These are phyloP conservation scores for Catharus bicknelli DNA, from an alignment of 2,113 vertebrate species.

Conservation along the genomic window DNA sequence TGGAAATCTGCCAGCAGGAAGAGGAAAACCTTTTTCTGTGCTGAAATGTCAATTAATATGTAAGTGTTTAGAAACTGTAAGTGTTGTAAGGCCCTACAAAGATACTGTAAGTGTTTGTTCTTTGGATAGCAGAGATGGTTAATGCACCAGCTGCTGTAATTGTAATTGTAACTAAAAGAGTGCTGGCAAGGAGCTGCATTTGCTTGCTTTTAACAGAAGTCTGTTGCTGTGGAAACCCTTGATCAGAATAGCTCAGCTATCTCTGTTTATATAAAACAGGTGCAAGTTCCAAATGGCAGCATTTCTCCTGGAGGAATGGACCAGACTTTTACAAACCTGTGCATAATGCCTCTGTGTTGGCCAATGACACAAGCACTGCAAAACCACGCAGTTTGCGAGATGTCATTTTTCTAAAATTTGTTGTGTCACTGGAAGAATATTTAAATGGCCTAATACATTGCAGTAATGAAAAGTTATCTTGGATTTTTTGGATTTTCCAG, in stretches of 20 bases:
- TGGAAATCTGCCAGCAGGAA: not conserved
- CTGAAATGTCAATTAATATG: not conserved
- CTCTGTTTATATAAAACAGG: not conserved
- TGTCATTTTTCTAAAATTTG: not conserved
- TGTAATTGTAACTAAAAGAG: not conserved
- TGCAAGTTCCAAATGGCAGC: not conserved
- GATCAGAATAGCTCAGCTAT: not conserved
- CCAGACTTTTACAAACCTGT: not conserved
- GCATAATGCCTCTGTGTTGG: fast-evolving
- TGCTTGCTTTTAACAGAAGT: not conserved
- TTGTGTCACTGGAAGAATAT: not conserved
- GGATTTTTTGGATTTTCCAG: not conserved
- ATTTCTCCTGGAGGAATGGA: not conserved
- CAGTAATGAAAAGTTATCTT: not conserved
- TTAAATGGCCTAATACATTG: not conserved
- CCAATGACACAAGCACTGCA: not conserved
- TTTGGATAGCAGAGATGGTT: not conserved
- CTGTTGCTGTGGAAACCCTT: not conserved
- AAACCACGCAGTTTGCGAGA: not conserved
- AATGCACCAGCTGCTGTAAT: not conserved
- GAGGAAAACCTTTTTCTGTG: not conserved
- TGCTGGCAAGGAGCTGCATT: not conserved
- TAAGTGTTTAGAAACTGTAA: not conserved
- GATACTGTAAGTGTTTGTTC: not conserved
- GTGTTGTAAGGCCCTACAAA: not conserved